A percentile compares a stretch with the other conserved stretches of the same genome.
Evolutionary conservation across 2,888 invertebrate species (phyloP).

Genomic region (Synergus itoensis): DNA sequence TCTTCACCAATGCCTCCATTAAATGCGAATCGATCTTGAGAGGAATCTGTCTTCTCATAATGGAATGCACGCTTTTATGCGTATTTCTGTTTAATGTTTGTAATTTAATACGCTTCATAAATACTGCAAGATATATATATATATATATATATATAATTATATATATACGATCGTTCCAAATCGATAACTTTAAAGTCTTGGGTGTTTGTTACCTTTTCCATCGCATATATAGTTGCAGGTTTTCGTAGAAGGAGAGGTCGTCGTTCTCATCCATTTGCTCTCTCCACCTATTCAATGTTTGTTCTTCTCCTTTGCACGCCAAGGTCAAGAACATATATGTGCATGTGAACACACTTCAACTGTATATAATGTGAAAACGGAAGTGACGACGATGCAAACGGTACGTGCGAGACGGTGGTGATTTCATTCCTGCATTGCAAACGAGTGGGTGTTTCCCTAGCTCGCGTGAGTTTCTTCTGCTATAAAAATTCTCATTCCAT

Average conservation of each 20-base stretch:
- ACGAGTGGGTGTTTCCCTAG: background rate
- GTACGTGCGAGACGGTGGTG: constrained; percentile 26
- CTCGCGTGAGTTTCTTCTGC: background rate
- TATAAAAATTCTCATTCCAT: constrained; percentile 6
- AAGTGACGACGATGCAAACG: constrained; percentile 39
- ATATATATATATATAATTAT: too few species aligned
- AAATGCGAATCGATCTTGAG: too few species aligned
- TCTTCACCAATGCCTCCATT: too few species aligned
- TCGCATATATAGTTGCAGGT: background rate
- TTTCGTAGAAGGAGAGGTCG: constrained; percentile 36
- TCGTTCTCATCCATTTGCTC: constrained; percentile 16
- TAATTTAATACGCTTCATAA: too few species aligned
- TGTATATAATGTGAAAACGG: constrained; percentile 36
- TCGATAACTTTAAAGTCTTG: background rate
- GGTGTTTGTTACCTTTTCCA: background rate
- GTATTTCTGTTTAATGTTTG: too few species aligned
- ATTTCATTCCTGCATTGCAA: constrained; percentile 12
- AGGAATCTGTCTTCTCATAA: too few species aligned
- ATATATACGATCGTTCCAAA: background rate
- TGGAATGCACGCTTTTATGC: too few species aligned
- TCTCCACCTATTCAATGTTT: constrained; percentile 31
- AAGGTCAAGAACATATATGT: constrained; percentile 26
- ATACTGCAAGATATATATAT: background rate
- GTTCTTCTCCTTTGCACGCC: constrained; percentile 29
- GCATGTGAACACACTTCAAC: constrained; percentile 23